Evolutionary conservation across 2,113 vertebrate species (phyloP).

Genomic region (Xiphias gladius): DNA sequence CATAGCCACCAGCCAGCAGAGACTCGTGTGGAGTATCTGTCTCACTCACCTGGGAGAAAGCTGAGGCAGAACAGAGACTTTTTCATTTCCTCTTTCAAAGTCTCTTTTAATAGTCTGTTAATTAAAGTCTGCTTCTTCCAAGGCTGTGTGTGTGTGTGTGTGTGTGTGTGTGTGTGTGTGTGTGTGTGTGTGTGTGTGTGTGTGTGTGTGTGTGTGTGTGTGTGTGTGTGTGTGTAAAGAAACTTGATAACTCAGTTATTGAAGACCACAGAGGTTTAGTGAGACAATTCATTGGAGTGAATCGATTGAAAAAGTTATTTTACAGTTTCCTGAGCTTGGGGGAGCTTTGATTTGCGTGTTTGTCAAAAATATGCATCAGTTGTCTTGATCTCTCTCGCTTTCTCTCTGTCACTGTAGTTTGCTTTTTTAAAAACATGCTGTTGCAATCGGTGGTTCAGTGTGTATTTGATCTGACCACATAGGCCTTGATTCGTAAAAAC

Average conservation of each 20-base stretch:
- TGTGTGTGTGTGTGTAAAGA: slow-evolving; percentile 18
- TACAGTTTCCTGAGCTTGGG: slow-evolving; percentile 45
- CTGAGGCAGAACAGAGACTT: slow-evolving; percentile 53
- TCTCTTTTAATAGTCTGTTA: slow-evolving; percentile 81
- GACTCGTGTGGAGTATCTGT: slow-evolving; percentile 71
- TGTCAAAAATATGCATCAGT: slow-evolving; percentile 31
- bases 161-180: no score
- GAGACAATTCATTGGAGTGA: slow-evolving; percentile 47
- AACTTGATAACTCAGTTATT: slow-evolving; percentile 33
- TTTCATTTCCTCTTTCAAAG: slow-evolving; percentile 76
- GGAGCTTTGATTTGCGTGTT: slow-evolving; percentile 27
- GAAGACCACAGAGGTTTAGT: slow-evolving; percentile 28
- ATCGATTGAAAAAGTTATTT: slow-evolving; percentile 61
- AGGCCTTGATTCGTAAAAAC: slow-evolving; percentile 5
- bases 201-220: no score
- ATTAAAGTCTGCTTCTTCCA: slow-evolving; percentile 74
- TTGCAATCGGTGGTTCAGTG: background rate
- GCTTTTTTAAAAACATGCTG: background rate
- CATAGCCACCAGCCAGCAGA: slow-evolving; percentile 66
- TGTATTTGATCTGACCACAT: background rate
- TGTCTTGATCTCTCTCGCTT: background rate
- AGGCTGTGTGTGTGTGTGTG: slow-evolving; percentile 12
- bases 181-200: slow-evolving; percentile 5
- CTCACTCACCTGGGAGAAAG: slow-evolving; percentile 73
- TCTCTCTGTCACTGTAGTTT: background rate